These are phyloP conservation scores for Paragorgia papillata DNA, from an alignment of 92 coral and sea anemone species.

Conservation along the genomic window DNA sequence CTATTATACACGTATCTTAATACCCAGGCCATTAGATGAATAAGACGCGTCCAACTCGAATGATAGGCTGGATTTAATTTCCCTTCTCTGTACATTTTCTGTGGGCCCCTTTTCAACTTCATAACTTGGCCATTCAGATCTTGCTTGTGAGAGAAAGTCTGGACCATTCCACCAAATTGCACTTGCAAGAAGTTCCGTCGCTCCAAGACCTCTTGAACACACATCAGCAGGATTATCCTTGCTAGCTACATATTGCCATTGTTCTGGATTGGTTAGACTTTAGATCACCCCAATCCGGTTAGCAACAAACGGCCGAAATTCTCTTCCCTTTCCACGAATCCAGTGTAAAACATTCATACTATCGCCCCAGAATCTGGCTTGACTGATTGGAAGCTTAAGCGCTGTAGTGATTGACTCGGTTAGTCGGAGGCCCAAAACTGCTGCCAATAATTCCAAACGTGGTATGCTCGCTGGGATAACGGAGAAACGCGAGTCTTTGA, in stretches of 20 bases:
- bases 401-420: too few relatives aligned
- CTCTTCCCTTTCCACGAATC: background rate
- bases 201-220: constrained; percentile 34
- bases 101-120: too few relatives aligned
- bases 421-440: constrained; percentile 57
- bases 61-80: too few relatives aligned
- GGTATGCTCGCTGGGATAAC: constrained; percentile 59
- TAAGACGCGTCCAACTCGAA: too few relatives aligned
- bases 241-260: background rate
- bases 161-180: too few relatives aligned
- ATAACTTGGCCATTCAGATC: too few relatives aligned
- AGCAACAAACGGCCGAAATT: background rate
- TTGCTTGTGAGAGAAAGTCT: constrained; percentile 27
- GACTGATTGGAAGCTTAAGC: background rate
- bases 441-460: constrained; percentile 41
- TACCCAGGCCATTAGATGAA: too few relatives aligned
- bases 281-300: background rate
- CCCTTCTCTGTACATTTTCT: too few relatives aligned
- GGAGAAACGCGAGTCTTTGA: constrained; percentile 61
- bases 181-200: constrained; percentile 25
- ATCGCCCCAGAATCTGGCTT: constrained; percentile 19
- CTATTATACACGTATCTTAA: too few relatives aligned
- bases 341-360: background rate
- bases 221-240: too few relatives aligned
- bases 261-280: background rate